These are phyloP conservation scores for Falco punctatus DNA, from an alignment of 2,113 vertebrate genomes.

Conservation along the genomic window DNA sequence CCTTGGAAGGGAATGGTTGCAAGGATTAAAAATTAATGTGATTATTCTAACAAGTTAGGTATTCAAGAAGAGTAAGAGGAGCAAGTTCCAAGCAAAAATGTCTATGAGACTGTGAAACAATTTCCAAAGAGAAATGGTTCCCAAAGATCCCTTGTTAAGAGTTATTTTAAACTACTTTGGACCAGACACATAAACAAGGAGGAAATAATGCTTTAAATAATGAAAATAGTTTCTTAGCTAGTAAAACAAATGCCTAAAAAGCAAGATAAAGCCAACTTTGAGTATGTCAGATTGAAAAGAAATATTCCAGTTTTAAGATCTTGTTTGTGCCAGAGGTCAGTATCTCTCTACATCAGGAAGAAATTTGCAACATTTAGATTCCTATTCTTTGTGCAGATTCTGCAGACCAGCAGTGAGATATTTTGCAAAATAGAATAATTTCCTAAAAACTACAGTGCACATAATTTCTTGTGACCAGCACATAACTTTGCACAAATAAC, in stretches of 20 bases:
- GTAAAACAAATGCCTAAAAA: neutral
- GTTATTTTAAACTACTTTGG: neutral
- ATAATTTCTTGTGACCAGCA: neutral
- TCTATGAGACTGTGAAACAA: neutral
- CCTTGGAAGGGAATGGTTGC: neutral
- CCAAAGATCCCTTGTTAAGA: neutral
- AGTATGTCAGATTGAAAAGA: neutral
- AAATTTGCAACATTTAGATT: neutral
- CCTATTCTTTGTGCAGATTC: neutral
- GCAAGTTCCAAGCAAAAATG: neutral
- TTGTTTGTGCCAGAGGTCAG: neutral
- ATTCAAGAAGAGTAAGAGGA: neutral
- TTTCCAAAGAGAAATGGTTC: neutral
- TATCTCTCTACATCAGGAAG: neutral
- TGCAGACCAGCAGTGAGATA: neutral
- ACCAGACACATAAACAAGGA: neutral
- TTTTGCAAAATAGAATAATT: neutral
- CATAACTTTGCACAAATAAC: neutral
- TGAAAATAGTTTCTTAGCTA: neutral
- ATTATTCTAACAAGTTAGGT: neutral
- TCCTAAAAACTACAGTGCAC: neutral
- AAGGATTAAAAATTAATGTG: constrained; percentile 25
- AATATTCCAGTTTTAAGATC: neutral
- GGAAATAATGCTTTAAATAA: neutral
- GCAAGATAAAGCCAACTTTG: neutral